Evolutionary conservation across 2,113 vertebrate species (phyloP).

Genomic region (Okapia johnstoni): DNA sequence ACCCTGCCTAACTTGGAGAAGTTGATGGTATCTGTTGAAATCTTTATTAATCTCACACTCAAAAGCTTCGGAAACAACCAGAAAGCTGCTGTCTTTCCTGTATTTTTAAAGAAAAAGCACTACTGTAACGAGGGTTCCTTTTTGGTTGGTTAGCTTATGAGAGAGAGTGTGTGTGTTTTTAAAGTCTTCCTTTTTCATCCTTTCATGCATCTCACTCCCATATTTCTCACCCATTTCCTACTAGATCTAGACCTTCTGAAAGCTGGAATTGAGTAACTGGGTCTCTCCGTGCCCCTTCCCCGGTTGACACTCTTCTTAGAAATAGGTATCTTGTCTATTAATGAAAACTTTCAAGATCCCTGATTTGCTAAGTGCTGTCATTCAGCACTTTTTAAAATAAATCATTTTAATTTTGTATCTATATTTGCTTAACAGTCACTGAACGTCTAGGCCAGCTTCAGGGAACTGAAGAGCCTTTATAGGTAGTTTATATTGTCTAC

Average conservation of each 20-base stretch:
- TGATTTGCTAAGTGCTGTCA: not conserved
- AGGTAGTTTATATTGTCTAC: slow-evolving; percentile 83
- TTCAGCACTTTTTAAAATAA: not conserved
- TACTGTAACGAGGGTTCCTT: accelerated
- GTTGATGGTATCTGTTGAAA: not conserved
- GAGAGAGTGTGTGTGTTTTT: no score
- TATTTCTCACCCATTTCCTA: not conserved
- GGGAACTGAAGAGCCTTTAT: slow-evolving; percentile 82
- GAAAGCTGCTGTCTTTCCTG: not conserved
- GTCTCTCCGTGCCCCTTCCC: not conserved
- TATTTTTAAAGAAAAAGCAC: accelerated
- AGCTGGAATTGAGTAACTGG: no score
- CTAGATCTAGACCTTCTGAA: not conserved
- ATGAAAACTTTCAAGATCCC: not conserved
- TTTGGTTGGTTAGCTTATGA: not conserved
- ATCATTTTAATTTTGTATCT: slow-evolving; percentile 48
- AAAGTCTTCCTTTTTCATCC: not conserved
- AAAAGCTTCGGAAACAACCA: not conserved
- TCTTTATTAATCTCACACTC: not conserved
- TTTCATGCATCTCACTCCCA: accelerated
- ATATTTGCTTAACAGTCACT: slow-evolving; percentile 27
- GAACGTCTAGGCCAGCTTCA: slow-evolving; percentile 58
- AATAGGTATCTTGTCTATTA: no score
- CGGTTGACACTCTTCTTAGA: not conserved
- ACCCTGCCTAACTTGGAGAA: not conserved